A percentile compares a stretch with the other conserved stretches of the same genome.
Conservation (phyloP, 2,113 vertebrate species). For the Pagrus major region DNA sequence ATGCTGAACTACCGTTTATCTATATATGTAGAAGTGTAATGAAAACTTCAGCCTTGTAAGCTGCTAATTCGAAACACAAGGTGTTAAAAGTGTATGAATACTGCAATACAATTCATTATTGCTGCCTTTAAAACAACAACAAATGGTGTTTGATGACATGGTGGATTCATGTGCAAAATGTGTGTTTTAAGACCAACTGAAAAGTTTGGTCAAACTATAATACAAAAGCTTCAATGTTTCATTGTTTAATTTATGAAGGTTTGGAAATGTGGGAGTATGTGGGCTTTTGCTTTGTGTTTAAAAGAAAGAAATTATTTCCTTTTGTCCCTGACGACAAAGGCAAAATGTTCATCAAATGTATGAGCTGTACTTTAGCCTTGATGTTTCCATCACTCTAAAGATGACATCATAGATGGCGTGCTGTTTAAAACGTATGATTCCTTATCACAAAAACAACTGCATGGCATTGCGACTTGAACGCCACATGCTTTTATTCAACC, state of each 20-base stretch:
- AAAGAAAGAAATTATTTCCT: background rate
- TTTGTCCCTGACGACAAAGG: constrained; percentile 4
- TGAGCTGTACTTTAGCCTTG: background rate
- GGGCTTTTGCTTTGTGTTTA: background rate
- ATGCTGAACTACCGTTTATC: background rate
- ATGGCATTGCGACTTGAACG: background rate
- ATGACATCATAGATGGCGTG: background rate
- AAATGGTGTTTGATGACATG: background rate
- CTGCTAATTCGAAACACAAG: background rate
- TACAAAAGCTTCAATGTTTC: background rate
- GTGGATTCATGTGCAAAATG: background rate
- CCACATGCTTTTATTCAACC: background rate
- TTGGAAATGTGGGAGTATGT: background rate
- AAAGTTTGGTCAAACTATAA: background rate
- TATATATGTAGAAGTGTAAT: too few species aligned
- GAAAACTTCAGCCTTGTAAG: background rate
- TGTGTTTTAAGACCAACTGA: background rate
- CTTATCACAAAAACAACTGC: background rate
- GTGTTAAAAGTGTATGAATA: background rate
- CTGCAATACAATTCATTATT: background rate
- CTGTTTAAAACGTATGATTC: background rate
- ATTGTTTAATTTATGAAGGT: background rate
- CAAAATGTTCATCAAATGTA: background rate
- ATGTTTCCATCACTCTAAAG: background rate
- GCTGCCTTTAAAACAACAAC: background rate